Evolutionary conservation across 2,888 invertebrate species (phyloP), one percentile per base, ranked within the genome.

Genomic region (Auanema sp.): DNA sequence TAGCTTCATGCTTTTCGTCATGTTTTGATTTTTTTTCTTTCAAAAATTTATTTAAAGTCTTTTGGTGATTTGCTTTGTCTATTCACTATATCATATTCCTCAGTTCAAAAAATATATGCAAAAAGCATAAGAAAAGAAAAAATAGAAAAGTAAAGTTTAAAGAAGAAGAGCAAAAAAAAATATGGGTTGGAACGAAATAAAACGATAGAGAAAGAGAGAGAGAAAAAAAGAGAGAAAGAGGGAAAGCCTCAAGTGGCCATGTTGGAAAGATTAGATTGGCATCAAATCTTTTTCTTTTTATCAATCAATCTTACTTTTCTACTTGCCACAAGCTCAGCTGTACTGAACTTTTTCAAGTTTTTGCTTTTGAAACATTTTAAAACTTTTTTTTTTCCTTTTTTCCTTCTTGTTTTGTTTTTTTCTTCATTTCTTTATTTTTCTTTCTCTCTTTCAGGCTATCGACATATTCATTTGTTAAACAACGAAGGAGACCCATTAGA

Each of bases 401-500:
- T 33, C 33, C 4, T 33, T n/a, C n/a, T n/a, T n/a, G n/a, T n/a
- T n/a, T n/a, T n/a, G n/a, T n/a, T n/a, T n/a, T 33, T 33, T 33
- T 8, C 33, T 3, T 33, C 33, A 33, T 33, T 33, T 33, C 33
- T 8, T 5, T 33, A 5, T 33, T 33, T 33, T 33, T 33, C 33
- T 8, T 5, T 33, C 8, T 33, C 8, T 33, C 8, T 75, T 79
- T 42, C 79, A 87, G 88, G 88, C 42, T 88, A 87, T 78, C 85
- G 88, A 8, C 88, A 88, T 78, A 85, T 88, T 16, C 84, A 85
- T 58, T 82, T 89, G 59, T 76, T 86, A 65, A 87, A 87, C 77
- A 87, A 86, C 74, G 79, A 84, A 64, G 88, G 88, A 10, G 87
- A 88, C 60, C 84, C 84, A 10, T 81, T 88, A 70, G 84, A 86